Evolutionary conservation across 2,113 vertebrate genomes (phyloP), one percentile per base, ranked within the genome.

Genomic region (Nannospalax galili): DNA sequence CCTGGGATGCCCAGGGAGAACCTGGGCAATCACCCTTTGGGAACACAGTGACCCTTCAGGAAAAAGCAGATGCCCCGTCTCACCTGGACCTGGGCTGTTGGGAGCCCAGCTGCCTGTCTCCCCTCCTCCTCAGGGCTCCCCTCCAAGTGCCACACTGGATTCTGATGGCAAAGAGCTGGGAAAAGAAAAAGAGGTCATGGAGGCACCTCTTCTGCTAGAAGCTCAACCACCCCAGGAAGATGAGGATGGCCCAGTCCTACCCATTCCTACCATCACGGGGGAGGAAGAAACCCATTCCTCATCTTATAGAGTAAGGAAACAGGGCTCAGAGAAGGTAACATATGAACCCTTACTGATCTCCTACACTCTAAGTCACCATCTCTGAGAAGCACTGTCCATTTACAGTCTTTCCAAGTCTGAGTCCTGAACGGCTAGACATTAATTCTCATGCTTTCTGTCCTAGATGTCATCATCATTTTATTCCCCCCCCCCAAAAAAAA

Each of bases 121-220:
- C 56, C 65, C 5, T 93, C 86, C 15, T 95, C 91, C 8, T 91
- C 48, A 0, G 45, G 28, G 28, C 22, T 84, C 42, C 70, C 78
- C 16, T 95, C 92, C 62, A 70, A 1, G 4, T 19, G 37, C 88
- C 95, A 88, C 26, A 28, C 81, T 40, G 91, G 10, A 37, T 95
- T 74, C 88, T 88, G 95, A 93, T 96, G 86, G 90, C 60, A 95
- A 26, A 97, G 82, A 91, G 94, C 97, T 97, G 60, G 8, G 30
- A 82, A 69, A 70, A 42, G 35, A 94, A 70, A 96, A 86, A 81
- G 56, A 70, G 65, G 64, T 82, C 82, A 95, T 4, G 4, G 62
- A 88, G 28, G 56, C 42, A 85, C 42, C 37, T 85, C 72, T 69
- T 69, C 60, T 28, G n/a, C 32, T 58, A 24, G 12, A 72, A 93